These are phyloP conservation scores for Danio tinwini DNA, from an alignment of 2,797 vertebrate species.

Conservation along the genomic window DNA sequence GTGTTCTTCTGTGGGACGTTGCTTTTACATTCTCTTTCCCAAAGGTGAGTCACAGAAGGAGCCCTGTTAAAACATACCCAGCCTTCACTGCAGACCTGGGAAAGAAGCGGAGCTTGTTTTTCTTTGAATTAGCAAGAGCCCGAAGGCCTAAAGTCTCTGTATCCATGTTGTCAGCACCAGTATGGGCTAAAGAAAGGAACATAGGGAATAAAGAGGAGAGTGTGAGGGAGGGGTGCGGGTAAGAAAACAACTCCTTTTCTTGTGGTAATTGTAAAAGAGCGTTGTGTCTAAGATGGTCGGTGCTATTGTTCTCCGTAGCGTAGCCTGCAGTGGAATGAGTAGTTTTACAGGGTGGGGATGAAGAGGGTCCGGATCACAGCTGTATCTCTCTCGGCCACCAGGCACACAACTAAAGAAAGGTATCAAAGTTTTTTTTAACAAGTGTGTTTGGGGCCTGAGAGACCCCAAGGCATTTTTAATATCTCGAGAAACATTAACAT, in stretches of 20 bases:
- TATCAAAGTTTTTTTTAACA: constrained; percentile 8
- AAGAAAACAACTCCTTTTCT: constrained; percentile 61
- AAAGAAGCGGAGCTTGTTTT: constrained; percentile 78
- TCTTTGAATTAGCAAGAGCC: constrained; percentile 66
- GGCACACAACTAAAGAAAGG: neutral
- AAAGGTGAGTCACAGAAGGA: constrained; percentile 81
- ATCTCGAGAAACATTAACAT: neutral
- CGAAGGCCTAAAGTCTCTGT: constrained; percentile 75
- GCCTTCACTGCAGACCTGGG: constrained; percentile 74
- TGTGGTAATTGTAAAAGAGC: constrained; percentile 56
- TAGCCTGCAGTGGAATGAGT: constrained; percentile 57
- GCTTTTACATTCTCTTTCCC: constrained; percentile 65
- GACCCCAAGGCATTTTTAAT: constrained; percentile 18
- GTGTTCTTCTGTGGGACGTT: constrained; percentile 29
- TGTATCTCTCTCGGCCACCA: constrained; percentile 38
- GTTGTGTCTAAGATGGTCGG: constrained; percentile 52
- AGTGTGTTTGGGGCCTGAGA: constrained; percentile 2
- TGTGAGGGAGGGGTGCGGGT: constrained; percentile 52
- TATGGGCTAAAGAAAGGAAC: constrained; percentile 61
- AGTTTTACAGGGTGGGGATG: constrained; percentile 46
- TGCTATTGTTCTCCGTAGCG: constrained; percentile 57
- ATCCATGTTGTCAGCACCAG: constrained; percentile 81
- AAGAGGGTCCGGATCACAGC: constrained; percentile 40
- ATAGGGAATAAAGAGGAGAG: constrained; percentile 50
- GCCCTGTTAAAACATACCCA: constrained; percentile 77